Base-by-base conservation (phyloP, 2,113 vertebrate species). In the Gavia stellata region DNA sequence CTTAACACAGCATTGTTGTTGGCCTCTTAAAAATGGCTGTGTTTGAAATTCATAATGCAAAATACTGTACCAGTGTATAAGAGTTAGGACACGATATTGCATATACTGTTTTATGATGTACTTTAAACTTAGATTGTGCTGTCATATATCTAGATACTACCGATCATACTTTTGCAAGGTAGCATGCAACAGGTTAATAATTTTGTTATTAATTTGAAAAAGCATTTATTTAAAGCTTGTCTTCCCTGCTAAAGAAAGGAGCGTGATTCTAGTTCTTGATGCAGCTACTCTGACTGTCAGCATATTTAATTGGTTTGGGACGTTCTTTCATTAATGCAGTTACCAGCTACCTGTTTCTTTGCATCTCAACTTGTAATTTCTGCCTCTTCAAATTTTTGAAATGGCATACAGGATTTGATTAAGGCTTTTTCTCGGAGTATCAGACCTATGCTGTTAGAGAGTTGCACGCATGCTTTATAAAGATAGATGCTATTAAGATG, bases 161-260 rank as follows among this genome's bases (percentile, higher is more conserved):
- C 53, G 61, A 81, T 65, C 34, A 7, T 56, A 44, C 56, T 68
- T 86, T 33, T 82, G 66, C 58, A 80, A 77, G 74, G 38, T 47
- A 83, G 74, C 42, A 36, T 90, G 53, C 53, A 73, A 47, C 55
- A 92, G 70, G 28, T 65, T 79, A 88, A 40, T 81, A 63, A 86
- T 82, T 92, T 77, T 81, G 29, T 79, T 94, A 84, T 42, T 92
- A 72, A 89, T 85, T 81, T 89, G n/a, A 61, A 94, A 88, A 91
- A 53, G 29, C 42, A 49, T 79, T 87, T 31, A 49, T 90, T 81
- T 92, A 86, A 74, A 81, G 42, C 82, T 83, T 81, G 40, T 88
- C 62, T 90, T 92, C 24, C 58, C 34, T 90, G 62, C 53, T 88
- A 8, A 62, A 52, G 89, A 75, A 63, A 50, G 45, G n/a, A 91